Conservation (phyloP, 2,888 invertebrate genomes). For the Cosmopolites sordidus region DNA sequence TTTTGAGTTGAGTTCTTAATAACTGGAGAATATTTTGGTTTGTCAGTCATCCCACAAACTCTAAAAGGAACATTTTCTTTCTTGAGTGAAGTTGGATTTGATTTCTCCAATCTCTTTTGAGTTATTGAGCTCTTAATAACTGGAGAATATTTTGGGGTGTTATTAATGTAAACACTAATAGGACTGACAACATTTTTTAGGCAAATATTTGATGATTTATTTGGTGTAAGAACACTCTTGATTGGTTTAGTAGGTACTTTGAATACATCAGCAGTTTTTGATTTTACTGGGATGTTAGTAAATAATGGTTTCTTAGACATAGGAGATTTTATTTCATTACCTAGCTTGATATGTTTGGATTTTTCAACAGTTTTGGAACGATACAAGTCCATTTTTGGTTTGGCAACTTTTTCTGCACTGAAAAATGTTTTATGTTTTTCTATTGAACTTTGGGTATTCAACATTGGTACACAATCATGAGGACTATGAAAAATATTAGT, state of each 20-base stretch:
- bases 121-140: conserved; percentile 6
- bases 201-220: conserved; percentile 1
- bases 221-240: conserved; percentile 10
- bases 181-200: conserved; percentile 21
- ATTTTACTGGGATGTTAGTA: background rate
- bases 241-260: conserved; percentile 9
- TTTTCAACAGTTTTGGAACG: conserved; percentile 2
- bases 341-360: background rate
- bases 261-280: background rate
- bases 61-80: conserved; percentile 12
- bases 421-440: conserved; percentile 10
- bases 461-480: too few species aligned
- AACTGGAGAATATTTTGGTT: conserved; percentile 18
- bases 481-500: too few species aligned
- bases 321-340: conserved; percentile 2
- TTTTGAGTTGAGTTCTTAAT: conserved; percentile 6
- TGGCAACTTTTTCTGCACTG: conserved; percentile 11
- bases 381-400: background rate
- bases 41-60: background rate
- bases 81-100: background rate
- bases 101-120: conserved; percentile 5
- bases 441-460: background rate
- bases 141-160: conserved; percentile 17
- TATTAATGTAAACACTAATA: conserved; percentile 21
- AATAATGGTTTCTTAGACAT: conserved; percentile 4